phyloP scores from a whole-genome alignment of 92 coral and sea anemone species.

The Parazoanthus darwini region DNA sequence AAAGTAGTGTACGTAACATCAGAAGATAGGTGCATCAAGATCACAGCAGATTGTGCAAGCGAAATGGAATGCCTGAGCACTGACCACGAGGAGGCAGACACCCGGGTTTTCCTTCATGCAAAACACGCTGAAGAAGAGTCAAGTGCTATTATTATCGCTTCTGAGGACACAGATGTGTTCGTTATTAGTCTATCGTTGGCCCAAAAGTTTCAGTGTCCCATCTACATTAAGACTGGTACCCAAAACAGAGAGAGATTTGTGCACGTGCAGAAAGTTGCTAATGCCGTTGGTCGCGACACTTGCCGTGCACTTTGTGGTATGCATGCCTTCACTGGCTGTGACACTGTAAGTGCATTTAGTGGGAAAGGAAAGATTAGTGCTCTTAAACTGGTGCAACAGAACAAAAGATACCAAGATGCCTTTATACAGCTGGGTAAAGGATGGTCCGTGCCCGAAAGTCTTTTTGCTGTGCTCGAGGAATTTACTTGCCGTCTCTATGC shows the following conservation, averaged over 20 bases:
- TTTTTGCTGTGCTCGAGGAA: conserved; percentile 47
- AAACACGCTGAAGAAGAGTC: conserved; percentile 52
- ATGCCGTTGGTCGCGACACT: neutral
- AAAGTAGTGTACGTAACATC: conserved; percentile 31
- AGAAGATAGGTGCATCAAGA: conserved; percentile 23
- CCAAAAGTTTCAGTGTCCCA: conserved; percentile 33
- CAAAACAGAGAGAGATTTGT: neutral
- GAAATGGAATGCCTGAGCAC: conserved; percentile 27
- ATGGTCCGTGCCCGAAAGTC: conserved; percentile 12
- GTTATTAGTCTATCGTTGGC: conserved; percentile 41
- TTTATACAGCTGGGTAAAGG: neutral
- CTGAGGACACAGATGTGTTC: conserved; percentile 53
- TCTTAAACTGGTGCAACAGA: conserved; percentile 22
- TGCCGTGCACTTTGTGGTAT: too few species aligned
- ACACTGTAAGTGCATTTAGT: too few species aligned
- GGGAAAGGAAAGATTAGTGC: too few species aligned
- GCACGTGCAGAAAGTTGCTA: conserved; percentile 39
- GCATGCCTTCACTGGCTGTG: too few species aligned
- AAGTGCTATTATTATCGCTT: conserved; percentile 42
- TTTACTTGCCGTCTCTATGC: neutral
- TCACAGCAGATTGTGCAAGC: conserved; percentile 13
- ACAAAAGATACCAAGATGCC: conserved; percentile 35
- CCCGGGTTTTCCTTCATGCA: conserved; percentile 44
- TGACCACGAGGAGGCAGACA: conserved; percentile 58
- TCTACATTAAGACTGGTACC: conserved; percentile 53